Evolutionary conservation across 2,797 vertebrate genomes (phyloP).

Genomic region (Silurus aristotelis): DNA sequence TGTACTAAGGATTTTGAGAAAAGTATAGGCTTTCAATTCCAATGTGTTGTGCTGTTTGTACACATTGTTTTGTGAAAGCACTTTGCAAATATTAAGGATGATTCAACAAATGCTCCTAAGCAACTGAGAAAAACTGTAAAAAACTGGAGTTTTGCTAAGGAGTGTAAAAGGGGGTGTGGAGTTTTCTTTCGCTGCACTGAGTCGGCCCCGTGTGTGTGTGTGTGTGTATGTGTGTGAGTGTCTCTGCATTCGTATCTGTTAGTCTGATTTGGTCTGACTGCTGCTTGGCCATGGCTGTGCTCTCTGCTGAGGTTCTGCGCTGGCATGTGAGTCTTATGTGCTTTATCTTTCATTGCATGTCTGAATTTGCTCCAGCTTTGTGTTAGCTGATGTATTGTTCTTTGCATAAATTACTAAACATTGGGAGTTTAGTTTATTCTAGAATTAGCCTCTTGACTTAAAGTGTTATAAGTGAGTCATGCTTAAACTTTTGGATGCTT

Average conservation of each 20-base stretch:
- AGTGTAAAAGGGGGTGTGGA: slow-evolving; percentile 72
- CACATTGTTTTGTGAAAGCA: too few species aligned
- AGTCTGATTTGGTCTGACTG: slow-evolving; percentile 65
- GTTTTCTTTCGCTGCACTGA: slow-evolving; percentile 41
- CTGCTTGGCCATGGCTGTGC: slow-evolving; percentile 79
- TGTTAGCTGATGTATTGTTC: neutral
- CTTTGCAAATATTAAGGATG: too few species aligned
- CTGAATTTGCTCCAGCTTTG: neutral
- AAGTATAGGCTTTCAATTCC: too few species aligned
- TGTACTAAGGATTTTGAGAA: too few species aligned
- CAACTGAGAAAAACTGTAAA: neutral
- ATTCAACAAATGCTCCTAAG: too few species aligned
- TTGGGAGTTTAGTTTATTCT: neutral
- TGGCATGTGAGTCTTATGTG: slow-evolving; percentile 77
- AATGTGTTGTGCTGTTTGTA: too few species aligned
- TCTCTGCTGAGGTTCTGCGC: slow-evolving; percentile 76
- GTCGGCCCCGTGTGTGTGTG: slow-evolving; percentile 45
- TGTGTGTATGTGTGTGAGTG: slow-evolving; percentile 40
- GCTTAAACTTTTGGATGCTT: neutral
- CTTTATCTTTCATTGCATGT: neutral
- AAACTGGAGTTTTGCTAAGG: slow-evolving; percentile 23
- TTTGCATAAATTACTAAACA: neutral
- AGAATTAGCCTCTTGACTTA: neutral
- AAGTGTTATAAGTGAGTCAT: neutral
- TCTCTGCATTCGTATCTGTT: slow-evolving; percentile 42